Base-by-base conservation (phyloP, 2,888 invertebrate genomes). In the Eucera pruinosa region DNA sequence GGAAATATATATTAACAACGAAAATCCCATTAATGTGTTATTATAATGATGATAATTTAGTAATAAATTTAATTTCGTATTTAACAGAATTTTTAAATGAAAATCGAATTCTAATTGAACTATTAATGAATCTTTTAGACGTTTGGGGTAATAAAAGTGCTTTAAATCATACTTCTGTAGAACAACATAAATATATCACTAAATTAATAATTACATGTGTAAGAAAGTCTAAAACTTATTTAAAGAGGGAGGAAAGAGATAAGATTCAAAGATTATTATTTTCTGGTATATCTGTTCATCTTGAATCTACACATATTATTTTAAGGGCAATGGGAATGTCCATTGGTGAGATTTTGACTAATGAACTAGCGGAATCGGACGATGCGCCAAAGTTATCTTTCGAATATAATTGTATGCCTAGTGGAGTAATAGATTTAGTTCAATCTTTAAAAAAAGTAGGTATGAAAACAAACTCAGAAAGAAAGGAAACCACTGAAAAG, bases 241-340 rank as follows among this genome's bases (percentile, higher is more conserved):
- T 90, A 18, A 83, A 57, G 9, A 43, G 52, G 0, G 7, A 43
- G 1, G 85, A 90, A 30, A 90, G 90, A 50, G 82, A 84, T 0
- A 93, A 93, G 20, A 87, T 95, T 0, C 93, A 94, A 83, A 91
- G 92, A 23, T 93, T 94, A 58, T 87, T 96, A 0, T 95, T 95
- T 81, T 92, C 93, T 33, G 97, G 96, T 0, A 94, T 96, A 85
- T 94, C 95, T 0, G 93, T 94, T 73, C 96, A 97, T 92, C 92
- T 97, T 62, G 95, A 96, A 86, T 94, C 95, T 0, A 91, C 95
- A 0, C 93, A 95, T 33, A 92, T 93, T 33, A 93, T 94, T 48
- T 93, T 96, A 15, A 92, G 96, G 73, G 94, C 94, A 39, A 93
- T 96, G 6, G 97, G 97, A 0, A 97, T 97, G 96, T 94, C 95